Conservation (phyloP, 1,140 invertebrate species). For the Drosophila nigromelanica region DNA sequence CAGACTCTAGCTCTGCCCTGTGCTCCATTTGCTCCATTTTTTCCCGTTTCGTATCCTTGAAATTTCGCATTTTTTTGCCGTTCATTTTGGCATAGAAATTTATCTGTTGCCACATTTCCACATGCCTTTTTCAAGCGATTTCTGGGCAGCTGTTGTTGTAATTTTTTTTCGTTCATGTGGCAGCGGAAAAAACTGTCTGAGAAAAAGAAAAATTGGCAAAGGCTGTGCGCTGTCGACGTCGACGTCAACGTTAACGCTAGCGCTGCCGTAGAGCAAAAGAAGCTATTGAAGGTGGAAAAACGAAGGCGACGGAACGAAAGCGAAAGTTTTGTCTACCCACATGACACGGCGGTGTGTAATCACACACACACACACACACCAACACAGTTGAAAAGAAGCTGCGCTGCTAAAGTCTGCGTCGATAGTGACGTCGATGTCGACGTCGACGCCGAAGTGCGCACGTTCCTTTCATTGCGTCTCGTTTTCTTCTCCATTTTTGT, state of each 20-base stretch:
- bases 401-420: slow-evolving; percentile 12
- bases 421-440: slow-evolving; percentile 6
- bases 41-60: slow-evolving; percentile 34
- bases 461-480: slow-evolving; percentile 47
- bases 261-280: slow-evolving; percentile 19
- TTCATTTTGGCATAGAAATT: slow-evolving; percentile 48
- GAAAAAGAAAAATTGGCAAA: slow-evolving; percentile 52
- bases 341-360: slow-evolving; percentile 30
- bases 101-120: slow-evolving; percentile 61
- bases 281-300: slow-evolving; percentile 47
- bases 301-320: slow-evolving; percentile 58
- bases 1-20: neutral
- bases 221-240: slow-evolving; percentile 7
- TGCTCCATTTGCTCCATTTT: slow-evolving; percentile 9
- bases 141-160: slow-evolving; percentile 35
- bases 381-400: neutral
- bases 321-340: slow-evolving; percentile 73
- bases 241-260: slow-evolving; percentile 3
- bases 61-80: slow-evolving; percentile 26
- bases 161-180: slow-evolving; percentile 23
- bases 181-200: slow-evolving; percentile 20
- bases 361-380: slow-evolving; percentile 13
- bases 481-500: slow-evolving; percentile 37
- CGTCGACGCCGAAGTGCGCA: slow-evolving; percentile 31
- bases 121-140: slow-evolving; percentile 65